Conservation (phyloP, 2,888 invertebrate genomes). For the Pseudococcus viburni region DNA sequence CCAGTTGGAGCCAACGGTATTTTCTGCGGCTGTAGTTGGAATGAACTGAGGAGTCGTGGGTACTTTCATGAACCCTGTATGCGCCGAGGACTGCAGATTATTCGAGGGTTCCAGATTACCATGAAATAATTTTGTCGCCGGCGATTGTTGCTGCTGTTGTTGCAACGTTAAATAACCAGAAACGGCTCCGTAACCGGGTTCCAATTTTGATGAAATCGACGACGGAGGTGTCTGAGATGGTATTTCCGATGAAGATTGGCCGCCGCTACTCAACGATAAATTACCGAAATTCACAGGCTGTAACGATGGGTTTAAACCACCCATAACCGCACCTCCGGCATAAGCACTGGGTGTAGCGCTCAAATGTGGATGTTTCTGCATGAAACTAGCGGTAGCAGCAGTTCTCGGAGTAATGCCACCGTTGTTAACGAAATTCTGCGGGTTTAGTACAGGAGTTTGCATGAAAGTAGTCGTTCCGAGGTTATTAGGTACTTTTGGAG, state of each 20-base stretch:
- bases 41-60: neutral
- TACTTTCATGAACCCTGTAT: neutral
- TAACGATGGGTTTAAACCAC: neutral
- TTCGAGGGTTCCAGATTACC: neutral
- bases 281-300: neutral
- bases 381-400: neutral
- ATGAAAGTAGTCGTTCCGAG: neutral
- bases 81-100: neutral
- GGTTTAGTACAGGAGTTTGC: neutral
- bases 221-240: neutral
- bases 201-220: neutral
- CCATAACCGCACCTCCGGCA: neutral
- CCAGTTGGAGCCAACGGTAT: neutral
- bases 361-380: neutral
- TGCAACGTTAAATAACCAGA: neutral
- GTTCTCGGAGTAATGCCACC: neutral
- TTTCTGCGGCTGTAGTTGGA: neutral
- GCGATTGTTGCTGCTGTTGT: neutral
- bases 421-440: neutral
- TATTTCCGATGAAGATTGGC: neutral
- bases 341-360: neutral
- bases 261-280: neutral
- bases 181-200: neutral
- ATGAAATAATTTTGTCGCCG: neutral
- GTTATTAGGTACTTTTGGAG: slow-evolving; percentile 1